Evolutionary conservation across 2,888 invertebrate species (phyloP).

Genomic region (Trypoxylon attenuatum): DNA sequence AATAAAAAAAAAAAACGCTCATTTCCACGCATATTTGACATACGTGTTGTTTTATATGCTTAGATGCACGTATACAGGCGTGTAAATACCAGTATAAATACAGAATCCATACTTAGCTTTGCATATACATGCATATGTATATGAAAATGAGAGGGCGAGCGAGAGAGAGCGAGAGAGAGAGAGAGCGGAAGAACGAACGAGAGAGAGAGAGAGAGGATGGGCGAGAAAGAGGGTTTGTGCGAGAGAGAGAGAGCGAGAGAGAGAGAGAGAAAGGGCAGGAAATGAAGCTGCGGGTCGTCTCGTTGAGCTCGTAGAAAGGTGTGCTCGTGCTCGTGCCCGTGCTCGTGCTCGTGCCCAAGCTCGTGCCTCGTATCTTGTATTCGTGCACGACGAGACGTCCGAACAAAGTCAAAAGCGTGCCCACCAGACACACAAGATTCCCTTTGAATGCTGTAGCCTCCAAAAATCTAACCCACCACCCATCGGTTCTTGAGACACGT

Average conservation of each 20-base stretch:
- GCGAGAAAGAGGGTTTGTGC: conserved; percentile 35
- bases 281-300: conserved; percentile 44
- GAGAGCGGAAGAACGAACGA: neutral
- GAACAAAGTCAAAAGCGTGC: conserved; percentile 33
- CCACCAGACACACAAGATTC: conserved; percentile 44
- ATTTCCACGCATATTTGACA: too few species aligned
- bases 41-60: too few species aligned
- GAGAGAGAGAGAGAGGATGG: conserved; percentile 18
- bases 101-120: conserved; percentile 12
- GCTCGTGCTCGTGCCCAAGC: conserved; percentile 16
- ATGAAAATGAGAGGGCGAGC: conserved; percentile 3
- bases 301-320: conserved; percentile 29
- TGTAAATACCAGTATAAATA: conserved; percentile 1
- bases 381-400: conserved; percentile 39
- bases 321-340: conserved; percentile 1
- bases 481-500: conserved; percentile 34
- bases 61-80: too few species aligned
- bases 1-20: conserved; percentile 5
- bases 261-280: conserved; percentile 43
- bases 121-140: conserved; percentile 28
- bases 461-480: conserved; percentile 63
- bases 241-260: conserved; percentile 38
- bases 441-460: conserved; percentile 67
- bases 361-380: too few species aligned
- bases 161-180: conserved; percentile 9